A percentile compares a stretch with the other conserved stretches of the same genome.
phyloP scores from a whole-genome alignment of 2,888 invertebrate genomes.

The Mellilla xanthometata region DNA sequence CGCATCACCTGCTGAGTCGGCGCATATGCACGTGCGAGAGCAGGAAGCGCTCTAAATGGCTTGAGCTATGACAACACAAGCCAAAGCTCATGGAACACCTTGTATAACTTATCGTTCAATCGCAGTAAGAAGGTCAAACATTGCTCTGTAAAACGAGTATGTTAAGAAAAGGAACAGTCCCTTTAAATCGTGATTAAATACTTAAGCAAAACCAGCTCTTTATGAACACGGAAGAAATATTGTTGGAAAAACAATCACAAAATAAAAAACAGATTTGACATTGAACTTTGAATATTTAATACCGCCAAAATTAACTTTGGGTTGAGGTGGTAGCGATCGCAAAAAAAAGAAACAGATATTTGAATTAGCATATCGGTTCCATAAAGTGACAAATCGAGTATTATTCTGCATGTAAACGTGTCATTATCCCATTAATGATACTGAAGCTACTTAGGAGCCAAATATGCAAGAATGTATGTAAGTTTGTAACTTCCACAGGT shows the following conservation, averaged over 20 bases:
- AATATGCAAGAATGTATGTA: too few relatives aligned
- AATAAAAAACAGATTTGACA: slow-evolving; percentile 2
- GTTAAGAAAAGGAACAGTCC: too few relatives aligned
- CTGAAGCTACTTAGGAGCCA: slow-evolving; percentile 1
- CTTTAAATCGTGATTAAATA: too few relatives aligned
- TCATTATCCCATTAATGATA: slow-evolving; percentile 15
- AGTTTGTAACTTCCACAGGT: too few relatives aligned
- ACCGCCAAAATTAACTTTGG: slow-evolving; percentile 2
- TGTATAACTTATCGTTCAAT: slow-evolving; percentile 1
- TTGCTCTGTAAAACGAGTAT: too few relatives aligned
- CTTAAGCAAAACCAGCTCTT: too few relatives aligned
- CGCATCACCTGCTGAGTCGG: slow-evolving; percentile 28
- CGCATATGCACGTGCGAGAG: slow-evolving; percentile 30
- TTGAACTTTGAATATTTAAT: slow-evolving; percentile 6
- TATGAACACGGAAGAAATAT: slow-evolving; percentile 5
- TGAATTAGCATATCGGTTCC: slow-evolving; percentile 6
- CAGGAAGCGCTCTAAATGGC: slow-evolving; percentile 32
- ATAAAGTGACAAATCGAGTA: slow-evolving; percentile 3
- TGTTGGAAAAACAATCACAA: not conserved
- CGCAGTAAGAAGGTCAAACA: not conserved
- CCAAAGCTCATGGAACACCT: slow-evolving; percentile 13
- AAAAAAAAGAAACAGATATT: slow-evolving; percentile 3
- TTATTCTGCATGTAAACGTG: slow-evolving; percentile 13
- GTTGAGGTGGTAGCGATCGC: not conserved
- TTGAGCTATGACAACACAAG: slow-evolving; percentile 20